A percentile compares a stretch with the other conserved stretches of the same genome.
Evolutionary conservation across 2,797 vertebrate genomes (phyloP).

Genomic region (Huso huso): DNA sequence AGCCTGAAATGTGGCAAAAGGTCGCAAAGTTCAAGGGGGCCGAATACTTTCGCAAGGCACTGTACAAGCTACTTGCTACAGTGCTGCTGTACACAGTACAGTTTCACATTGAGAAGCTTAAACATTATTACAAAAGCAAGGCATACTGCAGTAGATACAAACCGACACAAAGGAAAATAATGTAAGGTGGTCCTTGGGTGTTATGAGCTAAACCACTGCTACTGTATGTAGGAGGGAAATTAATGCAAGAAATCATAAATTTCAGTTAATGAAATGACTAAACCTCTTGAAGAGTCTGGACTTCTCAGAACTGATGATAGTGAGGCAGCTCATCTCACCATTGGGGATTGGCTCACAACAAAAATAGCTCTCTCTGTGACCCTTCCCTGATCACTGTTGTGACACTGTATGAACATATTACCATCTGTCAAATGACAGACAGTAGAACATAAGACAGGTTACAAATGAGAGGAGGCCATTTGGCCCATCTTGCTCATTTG

Average conservation of each 20-base stretch:
- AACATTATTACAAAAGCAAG: no score
- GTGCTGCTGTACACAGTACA: no score
- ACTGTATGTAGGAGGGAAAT: not conserved
- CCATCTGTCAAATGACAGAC: not conserved
- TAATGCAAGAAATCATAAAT: not conserved
- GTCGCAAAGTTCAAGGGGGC: no score
- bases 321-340: not conserved
- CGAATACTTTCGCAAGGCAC: no score
- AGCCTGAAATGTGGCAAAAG: no score
- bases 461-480: no score
- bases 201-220: not conserved
- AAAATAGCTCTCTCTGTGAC: not conserved
- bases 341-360: not conserved
- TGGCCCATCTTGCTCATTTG: no score
- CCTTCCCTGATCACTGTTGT: not conserved
- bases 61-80: no score
- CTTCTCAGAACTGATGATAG: not conserved
- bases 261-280: not conserved
- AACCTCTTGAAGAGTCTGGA: not conserved
- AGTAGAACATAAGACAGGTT: not conserved
- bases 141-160: no score
- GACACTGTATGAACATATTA: not conserved
- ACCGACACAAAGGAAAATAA: no score
- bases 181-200: not conserved
- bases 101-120: no score